Evolutionary conservation across 2,797 vertebrate genomes (phyloP).

Genomic region (Muraenolepis orangiensis): DNA sequence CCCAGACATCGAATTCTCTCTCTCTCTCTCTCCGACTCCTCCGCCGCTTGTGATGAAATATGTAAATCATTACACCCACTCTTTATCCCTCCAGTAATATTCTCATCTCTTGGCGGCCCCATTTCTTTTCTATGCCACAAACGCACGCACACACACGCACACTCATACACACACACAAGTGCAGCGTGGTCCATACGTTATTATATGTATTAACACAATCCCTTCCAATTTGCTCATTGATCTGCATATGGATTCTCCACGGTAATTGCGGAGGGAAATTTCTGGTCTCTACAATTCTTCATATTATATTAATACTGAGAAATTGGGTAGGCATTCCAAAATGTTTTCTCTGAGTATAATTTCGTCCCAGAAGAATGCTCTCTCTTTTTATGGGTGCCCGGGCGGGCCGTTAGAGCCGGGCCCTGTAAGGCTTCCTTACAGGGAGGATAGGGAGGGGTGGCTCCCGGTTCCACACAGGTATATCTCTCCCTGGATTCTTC

Average conservation of each 20-base stretch:
- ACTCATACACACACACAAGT: constrained; percentile 54
- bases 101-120: constrained; percentile 68
- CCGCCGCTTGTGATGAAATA: constrained; percentile 70
- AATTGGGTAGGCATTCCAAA: constrained; percentile 70
- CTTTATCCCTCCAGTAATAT: constrained; percentile 71
- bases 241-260: constrained; percentile 79
- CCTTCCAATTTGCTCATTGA: constrained; percentile 80
- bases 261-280: constrained; percentile 77
- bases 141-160: constrained; percentile 62
- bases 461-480: constrained; percentile 42
- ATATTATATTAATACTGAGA: constrained; percentile 80
- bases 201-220: constrained; percentile 79
- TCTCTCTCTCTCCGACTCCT: constrained; percentile 54
- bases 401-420: constrained; percentile 18
- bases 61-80: constrained; percentile 71
- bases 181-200: constrained; percentile 69
- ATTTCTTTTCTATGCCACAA: constrained; percentile 68
- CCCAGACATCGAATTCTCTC: constrained; percentile 30
- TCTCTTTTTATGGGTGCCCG: constrained; percentile 47
- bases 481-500: constrained; percentile 63
- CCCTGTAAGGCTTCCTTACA: constrained; percentile 50
- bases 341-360: constrained; percentile 54
- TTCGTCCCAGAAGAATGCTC: constrained; percentile 50
- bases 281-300: constrained; percentile 70
- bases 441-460: constrained; percentile 45